These are phyloP conservation scores for Mormyrus proboscirostris DNA, from an alignment of 2,797 vertebrate genomes.

Conservation along the genomic window DNA sequence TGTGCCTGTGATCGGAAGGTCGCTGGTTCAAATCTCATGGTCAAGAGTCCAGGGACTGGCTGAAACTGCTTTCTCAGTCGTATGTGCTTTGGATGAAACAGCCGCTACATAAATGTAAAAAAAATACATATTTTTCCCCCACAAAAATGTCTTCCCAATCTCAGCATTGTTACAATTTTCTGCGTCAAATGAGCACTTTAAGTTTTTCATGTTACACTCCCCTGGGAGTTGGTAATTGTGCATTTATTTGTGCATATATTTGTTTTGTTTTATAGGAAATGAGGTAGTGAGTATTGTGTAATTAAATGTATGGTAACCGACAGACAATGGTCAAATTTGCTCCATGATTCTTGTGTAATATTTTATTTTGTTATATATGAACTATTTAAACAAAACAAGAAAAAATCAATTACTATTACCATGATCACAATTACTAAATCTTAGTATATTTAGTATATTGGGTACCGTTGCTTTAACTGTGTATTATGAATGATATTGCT, in stretches of 20 bases:
- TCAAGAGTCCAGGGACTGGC: not conserved
- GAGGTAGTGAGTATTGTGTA: not conserved
- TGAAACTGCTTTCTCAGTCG: not conserved
- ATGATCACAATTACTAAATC: not conserved
- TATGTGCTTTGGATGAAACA: not conserved
- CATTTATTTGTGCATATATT: not conserved
- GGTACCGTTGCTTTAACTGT: not conserved
- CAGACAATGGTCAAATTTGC: not conserved
- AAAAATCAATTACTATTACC: not conserved
- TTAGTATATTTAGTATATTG: not conserved
- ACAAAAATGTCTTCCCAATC: not conserved
- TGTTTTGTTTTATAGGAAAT: not conserved
- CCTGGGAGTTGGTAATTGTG: not conserved
- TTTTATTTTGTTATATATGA: not conserved
- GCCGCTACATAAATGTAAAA: not conserved
- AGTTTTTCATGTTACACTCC: not conserved
- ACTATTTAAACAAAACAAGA: not conserved
- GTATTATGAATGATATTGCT: not conserved
- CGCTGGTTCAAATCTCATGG: not conserved
- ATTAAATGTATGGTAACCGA: not conserved
- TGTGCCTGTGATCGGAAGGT: not conserved
- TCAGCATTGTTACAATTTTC: not conserved
- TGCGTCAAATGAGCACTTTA: not conserved
- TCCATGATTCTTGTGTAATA: not conserved
- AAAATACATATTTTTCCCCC: not conserved